Evolutionary conservation across 2,113 vertebrate genomes (phyloP).

Genomic region (Pheucticus melanocephalus): DNA sequence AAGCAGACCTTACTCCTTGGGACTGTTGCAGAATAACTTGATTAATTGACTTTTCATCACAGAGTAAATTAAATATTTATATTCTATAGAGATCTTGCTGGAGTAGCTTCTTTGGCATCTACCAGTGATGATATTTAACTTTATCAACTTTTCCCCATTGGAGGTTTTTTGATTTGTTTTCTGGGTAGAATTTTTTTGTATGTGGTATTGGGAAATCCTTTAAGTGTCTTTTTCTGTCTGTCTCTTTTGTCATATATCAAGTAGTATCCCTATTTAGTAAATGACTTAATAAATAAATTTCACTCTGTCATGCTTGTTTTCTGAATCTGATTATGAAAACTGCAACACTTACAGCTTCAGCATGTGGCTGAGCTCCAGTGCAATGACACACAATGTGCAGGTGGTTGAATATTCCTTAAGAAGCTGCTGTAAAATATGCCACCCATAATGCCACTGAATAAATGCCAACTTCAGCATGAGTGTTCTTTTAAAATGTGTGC

Average conservation of each 20-base stretch:
- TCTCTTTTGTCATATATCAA: not conserved
- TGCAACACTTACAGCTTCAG: not conserved
- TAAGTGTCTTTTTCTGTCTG: not conserved
- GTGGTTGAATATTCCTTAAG: not conserved
- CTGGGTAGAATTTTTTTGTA: not conserved
- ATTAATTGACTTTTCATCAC: not conserved
- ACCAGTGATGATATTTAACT: not conserved
- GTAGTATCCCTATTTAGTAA: not conserved
- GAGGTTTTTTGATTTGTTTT: not conserved
- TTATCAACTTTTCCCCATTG: not conserved
- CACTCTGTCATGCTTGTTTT: not conserved
- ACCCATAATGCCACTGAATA: not conserved
- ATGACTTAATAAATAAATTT: not conserved
- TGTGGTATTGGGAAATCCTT: not conserved
- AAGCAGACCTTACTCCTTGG: not conserved
- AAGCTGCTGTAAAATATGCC: not conserved
- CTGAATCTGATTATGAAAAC: not conserved
- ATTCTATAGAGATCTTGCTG: not conserved
- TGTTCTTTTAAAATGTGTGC: not conserved
- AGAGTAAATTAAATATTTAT: not conserved
- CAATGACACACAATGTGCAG: not conserved
- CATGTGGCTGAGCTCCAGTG: not conserved
- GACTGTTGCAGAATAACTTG: not conserved
- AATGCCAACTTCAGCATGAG: not conserved
- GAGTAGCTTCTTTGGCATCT: not conserved